Evolutionary conservation across 2,113 vertebrate genomes (phyloP).

Genomic region (Zonotrichia leucophrys): DNA sequence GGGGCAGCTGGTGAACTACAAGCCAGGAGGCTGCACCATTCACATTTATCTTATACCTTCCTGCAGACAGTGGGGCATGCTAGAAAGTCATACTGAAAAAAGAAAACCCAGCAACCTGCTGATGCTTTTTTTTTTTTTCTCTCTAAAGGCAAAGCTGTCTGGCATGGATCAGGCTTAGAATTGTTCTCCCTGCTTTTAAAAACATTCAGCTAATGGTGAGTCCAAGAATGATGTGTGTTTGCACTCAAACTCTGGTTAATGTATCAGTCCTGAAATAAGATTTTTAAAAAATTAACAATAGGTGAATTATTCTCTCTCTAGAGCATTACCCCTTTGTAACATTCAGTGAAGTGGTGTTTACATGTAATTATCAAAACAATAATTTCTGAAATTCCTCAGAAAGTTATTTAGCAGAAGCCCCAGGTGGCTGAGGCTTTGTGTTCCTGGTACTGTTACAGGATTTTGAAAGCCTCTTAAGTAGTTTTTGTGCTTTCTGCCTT

Average conservation of each 20-base stretch:
- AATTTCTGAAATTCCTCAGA: background rate
- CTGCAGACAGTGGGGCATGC: accelerated
- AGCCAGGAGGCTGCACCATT: background rate
- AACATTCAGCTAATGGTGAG: background rate
- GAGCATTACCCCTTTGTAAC: background rate
- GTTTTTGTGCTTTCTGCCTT: background rate
- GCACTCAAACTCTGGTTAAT: background rate
- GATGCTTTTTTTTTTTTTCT: background rate
- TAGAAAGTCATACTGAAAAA: background rate
- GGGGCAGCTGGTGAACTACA: background rate
- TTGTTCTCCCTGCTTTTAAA: background rate
- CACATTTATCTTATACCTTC: background rate
- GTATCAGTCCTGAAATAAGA: background rate
- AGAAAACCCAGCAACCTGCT: background rate
- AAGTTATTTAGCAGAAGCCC: background rate
- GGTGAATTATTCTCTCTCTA: background rate
- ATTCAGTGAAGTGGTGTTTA: background rate
- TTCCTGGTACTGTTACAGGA: background rate
- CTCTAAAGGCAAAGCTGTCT: background rate
- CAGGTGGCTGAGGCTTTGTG: background rate
- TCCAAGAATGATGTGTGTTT: background rate
- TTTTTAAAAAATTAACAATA: background rate
- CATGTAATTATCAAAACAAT: background rate
- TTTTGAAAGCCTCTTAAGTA: background rate
- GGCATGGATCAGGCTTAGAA: background rate